phyloP scores from a whole-genome alignment of 1,140 invertebrate genomes.

The Calosoma granatense region DNA sequence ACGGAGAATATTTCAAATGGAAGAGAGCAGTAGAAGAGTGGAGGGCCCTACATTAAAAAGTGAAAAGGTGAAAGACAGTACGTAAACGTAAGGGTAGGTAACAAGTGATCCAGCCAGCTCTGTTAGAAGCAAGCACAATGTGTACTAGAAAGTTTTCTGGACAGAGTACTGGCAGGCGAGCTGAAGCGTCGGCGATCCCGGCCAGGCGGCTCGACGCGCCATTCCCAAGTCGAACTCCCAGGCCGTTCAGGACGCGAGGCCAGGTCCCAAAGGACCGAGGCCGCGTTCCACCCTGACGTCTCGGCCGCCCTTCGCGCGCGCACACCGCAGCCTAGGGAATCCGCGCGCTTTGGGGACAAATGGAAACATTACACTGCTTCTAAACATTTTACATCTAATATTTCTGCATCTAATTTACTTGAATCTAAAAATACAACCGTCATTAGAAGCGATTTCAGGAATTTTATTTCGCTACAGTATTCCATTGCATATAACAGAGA shows the following conservation, averaged over 20 bases:
- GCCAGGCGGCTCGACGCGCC: background rate
- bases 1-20: too few species aligned
- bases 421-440: too few species aligned
- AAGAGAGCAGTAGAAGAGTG: background rate
- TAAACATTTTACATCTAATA: conserved; percentile 8
- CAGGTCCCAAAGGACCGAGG: background rate
- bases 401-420: background rate
- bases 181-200: too few species aligned
- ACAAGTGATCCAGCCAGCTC: background rate
- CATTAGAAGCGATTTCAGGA: too few species aligned
- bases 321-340: background rate
- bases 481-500: too few species aligned
- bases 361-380: background rate
- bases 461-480: too few species aligned
- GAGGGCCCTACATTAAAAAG: conserved; percentile 3
- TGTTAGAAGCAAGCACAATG: background rate
- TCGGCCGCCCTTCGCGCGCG: background rate
- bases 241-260: background rate
- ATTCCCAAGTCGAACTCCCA: background rate
- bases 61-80: background rate
- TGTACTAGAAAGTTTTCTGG: background rate
- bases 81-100: background rate
- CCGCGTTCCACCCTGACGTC: background rate
- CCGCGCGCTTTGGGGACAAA: background rate
- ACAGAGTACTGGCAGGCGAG: background rate